Base-by-base conservation (phyloP, 2,888 invertebrate genomes). In the Tineola bisselliella region DNA sequence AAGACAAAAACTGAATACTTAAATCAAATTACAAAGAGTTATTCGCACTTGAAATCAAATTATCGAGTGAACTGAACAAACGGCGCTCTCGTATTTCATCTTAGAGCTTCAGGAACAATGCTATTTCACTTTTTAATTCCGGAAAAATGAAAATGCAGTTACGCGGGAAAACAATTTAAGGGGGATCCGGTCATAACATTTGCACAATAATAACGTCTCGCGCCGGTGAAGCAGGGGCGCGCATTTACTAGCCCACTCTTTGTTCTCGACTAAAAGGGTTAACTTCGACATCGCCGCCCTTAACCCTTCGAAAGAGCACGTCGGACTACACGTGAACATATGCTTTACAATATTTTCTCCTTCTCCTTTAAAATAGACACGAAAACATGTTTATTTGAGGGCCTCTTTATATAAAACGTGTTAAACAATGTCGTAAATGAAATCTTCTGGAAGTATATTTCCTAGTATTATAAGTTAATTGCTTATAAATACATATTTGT, bases 251-350 rank as follows among this genome's bases (percentile, higher is more conserved):
- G 66, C 65, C 65, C 66, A 64, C 71, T 75, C 74, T 77, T 80
- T 79, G 76, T 79, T 75, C 70, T 65, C 66, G 69, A 73, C 76
- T 76, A 75, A 78, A 80, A 76, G 80, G 79, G 77, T 80, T 79
- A 77, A 74, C 72, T 74, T 72, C 70, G 76, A 73, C 70, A 72
- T 71, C 69, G 66, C 71, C 69, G 66, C 67, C 68, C 48, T 48
- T 48, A 48, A 48, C 48, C 48, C 48, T 48, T 66, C 74, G 73
- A 73, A 76, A 75, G 19, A 54, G 18, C 25, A 18, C 54, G 54
- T 63, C 63, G 18, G 18, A 44, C 65, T 70, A 70, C 70, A 69
- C 72, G 72, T 66, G 64, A 69, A 73, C 72, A 71, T 68, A 70
- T 70, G 69, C 67, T 54, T 64, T 67, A 71, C 70, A 68, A 72